Percentiles rank a stretch among this genome's conserved stretches.
Evolutionary conservation across 2,797 vertebrate species (phyloP).

Genomic region (Chelonia mydas): DNA sequence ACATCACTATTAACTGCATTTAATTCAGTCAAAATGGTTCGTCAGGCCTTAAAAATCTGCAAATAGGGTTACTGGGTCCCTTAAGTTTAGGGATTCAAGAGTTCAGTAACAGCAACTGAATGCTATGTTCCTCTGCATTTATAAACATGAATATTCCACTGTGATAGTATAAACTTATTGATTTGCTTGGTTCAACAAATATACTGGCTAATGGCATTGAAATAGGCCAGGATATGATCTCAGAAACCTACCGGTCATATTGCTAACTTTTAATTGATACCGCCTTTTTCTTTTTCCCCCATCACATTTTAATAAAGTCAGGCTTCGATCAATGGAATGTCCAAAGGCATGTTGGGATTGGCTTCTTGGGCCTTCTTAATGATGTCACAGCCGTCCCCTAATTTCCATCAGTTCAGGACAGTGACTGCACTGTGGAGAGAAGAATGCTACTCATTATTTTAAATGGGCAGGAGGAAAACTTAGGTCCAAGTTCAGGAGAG

Average conservation of each 20-base stretch:
- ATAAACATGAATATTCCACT: fast-evolving
- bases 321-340: not conserved
- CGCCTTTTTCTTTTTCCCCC: not conserved
- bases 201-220: not conserved
- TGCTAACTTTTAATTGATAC: not conserved
- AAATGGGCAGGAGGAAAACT: not conserved
- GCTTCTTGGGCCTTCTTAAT: not conserved
- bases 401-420: not conserved
- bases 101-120: not conserved
- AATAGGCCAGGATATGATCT: not conserved
- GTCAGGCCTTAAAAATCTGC: not conserved
- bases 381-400: not conserved
- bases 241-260: not conserved
- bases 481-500: not conserved
- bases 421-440: not conserved
- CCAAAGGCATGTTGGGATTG: not conserved
- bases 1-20: not conserved
- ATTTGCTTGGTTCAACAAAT: not conserved
- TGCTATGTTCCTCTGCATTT: not conserved
- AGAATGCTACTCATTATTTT: not conserved
- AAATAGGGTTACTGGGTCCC: not conserved
- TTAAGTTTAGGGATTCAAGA: not conserved
- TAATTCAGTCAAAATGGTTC: fast-evolving
- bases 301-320: not conserved
- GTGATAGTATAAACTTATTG: not conserved